Conservation (phyloP, 2,888 invertebrate species). For the Andrena flavipes region DNA sequence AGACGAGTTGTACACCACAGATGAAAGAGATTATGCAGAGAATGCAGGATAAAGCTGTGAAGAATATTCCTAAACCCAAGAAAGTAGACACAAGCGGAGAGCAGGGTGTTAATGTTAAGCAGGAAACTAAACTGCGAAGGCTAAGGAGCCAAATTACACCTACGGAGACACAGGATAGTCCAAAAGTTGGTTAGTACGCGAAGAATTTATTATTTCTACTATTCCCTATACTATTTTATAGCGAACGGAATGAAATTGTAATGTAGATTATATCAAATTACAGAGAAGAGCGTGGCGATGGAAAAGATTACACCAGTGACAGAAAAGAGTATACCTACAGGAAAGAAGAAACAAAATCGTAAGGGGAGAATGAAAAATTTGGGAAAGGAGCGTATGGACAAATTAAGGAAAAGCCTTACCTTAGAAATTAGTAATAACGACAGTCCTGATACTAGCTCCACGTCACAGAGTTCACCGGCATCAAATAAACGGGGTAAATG, state of each 20-base stretch:
- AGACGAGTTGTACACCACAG: constrained; percentile 67
- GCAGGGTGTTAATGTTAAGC: neutral
- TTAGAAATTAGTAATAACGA: neutral
- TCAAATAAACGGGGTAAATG: constrained; percentile 9
- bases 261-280: neutral
- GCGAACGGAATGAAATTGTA: neutral
- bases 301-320: no score
- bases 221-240: neutral
- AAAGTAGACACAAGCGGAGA: neutral
- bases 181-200: constrained; percentile 6
- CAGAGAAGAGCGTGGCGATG: no score
- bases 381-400: constrained; percentile 65
- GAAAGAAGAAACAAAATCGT: neutral
- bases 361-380: constrained; percentile 51
- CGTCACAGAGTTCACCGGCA: neutral
- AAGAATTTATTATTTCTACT: neutral
- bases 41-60: constrained; percentile 45
- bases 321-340: no score
- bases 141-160: neutral
- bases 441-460: neutral
- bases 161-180: neutral
- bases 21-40: constrained; percentile 71
- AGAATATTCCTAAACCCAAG: neutral
- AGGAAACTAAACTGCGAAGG: constrained; percentile 2
- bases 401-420: constrained; percentile 46